These are phyloP conservation scores for Nysson spinosus DNA, from an alignment of 2,888 invertebrate species.

Conservation along the genomic window DNA sequence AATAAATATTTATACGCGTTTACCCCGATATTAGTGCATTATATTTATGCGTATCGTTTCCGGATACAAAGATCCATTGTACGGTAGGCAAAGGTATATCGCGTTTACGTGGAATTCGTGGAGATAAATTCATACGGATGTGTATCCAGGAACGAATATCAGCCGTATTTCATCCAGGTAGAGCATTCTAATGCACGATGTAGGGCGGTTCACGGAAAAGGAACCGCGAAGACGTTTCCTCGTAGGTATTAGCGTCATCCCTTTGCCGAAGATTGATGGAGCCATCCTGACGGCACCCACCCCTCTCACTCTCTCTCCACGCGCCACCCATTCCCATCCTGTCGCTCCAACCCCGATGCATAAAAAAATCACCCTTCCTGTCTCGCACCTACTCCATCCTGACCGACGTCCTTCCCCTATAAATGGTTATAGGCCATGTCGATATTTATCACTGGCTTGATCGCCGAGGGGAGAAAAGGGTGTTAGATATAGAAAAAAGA, in stretches of 20 bases:
- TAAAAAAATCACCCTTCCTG: slow-evolving; percentile 43
- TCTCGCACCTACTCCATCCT: slow-evolving; percentile 9
- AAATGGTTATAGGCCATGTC: slow-evolving; percentile 53
- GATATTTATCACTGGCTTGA: slow-evolving; percentile 57
- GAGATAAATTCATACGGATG: slow-evolving; percentile 23
- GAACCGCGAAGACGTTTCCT: slow-evolving; percentile 63
- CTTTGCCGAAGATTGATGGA: slow-evolving; percentile 74
- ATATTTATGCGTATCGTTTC: slow-evolving; percentile 17
- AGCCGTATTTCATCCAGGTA: slow-evolving; percentile 52
- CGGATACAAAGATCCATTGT: neutral
- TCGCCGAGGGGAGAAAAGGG: slow-evolving; percentile 20
- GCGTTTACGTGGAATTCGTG: neutral
- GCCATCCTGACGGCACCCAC: slow-evolving; percentile 60
- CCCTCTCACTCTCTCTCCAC: slow-evolving; percentile 30
- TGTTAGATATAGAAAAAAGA: slow-evolving; percentile 6
- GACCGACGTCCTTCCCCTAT: slow-evolving; percentile 34
- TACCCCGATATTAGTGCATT: slow-evolving; percentile 16
- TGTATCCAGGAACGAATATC: slow-evolving; percentile 33
- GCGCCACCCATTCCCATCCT: slow-evolving; percentile 18
- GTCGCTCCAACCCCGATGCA: slow-evolving; percentile 20
- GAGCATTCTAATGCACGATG: slow-evolving; percentile 53
- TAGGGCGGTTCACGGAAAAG: slow-evolving; percentile 51
- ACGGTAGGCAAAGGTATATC: neutral
- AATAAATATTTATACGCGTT: slow-evolving; percentile 41
- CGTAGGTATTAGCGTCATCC: slow-evolving; percentile 73